phyloP scores from a whole-genome alignment of 2,888 invertebrate species.

The Drosophila niveifrons region DNA sequence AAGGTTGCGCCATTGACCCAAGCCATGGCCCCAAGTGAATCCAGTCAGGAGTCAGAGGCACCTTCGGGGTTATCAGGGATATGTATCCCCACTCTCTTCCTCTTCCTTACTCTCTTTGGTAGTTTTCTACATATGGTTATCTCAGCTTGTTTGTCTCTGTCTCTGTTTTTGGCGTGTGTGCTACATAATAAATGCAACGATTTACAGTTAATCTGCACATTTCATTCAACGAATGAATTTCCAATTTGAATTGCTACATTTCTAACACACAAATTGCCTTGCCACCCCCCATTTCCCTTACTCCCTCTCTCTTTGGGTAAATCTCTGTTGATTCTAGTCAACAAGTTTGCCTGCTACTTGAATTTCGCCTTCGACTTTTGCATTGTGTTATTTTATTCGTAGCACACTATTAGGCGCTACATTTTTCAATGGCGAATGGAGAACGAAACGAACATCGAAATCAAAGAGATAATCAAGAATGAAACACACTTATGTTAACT shows the following conservation, averaged over 20 bases:
- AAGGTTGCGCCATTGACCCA: constrained; percentile 48
- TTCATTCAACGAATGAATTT: constrained; percentile 33
- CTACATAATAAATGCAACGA: constrained; percentile 46
- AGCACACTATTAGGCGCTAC: not conserved
- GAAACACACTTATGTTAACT: no score
- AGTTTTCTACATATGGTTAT: constrained; percentile 43
- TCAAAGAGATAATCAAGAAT: no score
- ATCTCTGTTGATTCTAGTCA: constrained; percentile 21
- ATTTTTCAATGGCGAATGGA: not conserved
- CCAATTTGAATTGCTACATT: constrained; percentile 25
- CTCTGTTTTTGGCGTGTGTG: constrained; percentile 5
- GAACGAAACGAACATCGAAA: not conserved
- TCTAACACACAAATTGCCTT: constrained; percentile 28
- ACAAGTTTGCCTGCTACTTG: constrained; percentile 5
- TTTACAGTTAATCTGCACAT: constrained; percentile 54
- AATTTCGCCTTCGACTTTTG: not conserved
- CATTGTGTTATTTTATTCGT: not conserved
- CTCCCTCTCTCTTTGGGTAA: not conserved
- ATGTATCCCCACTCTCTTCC: not conserved
- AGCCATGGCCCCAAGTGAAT: constrained; percentile 1
- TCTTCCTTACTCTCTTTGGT: not conserved
- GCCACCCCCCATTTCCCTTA: not conserved
- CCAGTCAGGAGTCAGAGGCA: not conserved
- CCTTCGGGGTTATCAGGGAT: not conserved
- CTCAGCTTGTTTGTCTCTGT: constrained; percentile 5